Base-by-base conservation (phyloP, 2,113 vertebrate genomes). In the Brienomyrus longianalis region DNA sequence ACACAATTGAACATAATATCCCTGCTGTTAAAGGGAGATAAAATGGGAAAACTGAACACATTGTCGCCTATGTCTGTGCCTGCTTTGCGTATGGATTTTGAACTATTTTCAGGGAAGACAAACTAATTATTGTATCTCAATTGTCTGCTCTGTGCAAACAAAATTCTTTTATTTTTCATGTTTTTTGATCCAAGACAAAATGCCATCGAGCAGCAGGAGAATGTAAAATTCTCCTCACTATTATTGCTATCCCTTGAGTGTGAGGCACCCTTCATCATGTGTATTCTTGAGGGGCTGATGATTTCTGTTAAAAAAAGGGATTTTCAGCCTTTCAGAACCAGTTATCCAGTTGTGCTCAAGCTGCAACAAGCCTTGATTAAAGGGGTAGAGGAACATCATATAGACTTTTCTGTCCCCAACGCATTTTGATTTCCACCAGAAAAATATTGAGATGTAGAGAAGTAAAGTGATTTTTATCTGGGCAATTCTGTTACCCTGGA, bases 1-100 rank as follows among this genome's bases (percentile, higher is more conserved):
- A 62, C 35, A 35, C 87, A 88, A 43, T 66, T 66, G 39, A 88
- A 62, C 56, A 47, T 66, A 88, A 88, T 62, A 88, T 66, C 43
- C 56, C 52, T 59, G 56, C 87, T 88, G 87, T 88, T 88, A 88
- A n/a, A 3, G 19, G 56, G 54, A 88, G 52, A 88, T 62, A 88
- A 66, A 62, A 88, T 39, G 39, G 19, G 39, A 45, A 88, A 62
- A 66, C 52, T 8, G 51, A 54, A 23, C 31, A 87, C 86, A 87
- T 47, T 88, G 56, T 88, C 35, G 31, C 21, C 31, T 21, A 21
- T 56, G 27, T 62, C 54, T 45, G 56, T 54, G 27, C 17, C 54
- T 17, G 50, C 5, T 52, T 86, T 86, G 50, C 85, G 19, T 86
- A 31, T 86, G 50, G 85, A 31, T 27, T 86, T 86, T 86, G 85